Evolutionary conservation across 2,797 vertebrate genomes (phyloP), one percentile per base, ranked within the genome.

Genomic region (Geotrypetes seraphini): DNA sequence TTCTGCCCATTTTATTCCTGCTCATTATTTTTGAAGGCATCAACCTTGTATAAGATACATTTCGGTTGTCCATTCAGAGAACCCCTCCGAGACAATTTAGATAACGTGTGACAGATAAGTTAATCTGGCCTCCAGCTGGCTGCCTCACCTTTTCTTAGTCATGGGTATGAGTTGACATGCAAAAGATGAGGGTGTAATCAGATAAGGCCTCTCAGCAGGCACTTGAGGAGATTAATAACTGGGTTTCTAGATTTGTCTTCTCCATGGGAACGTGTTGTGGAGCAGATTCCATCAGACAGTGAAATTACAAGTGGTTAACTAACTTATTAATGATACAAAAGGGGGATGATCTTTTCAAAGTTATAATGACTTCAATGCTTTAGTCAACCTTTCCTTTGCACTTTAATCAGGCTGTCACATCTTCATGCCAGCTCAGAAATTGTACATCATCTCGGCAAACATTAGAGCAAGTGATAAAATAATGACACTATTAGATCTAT

Each of bases 301-400:
- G 80, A 37, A 60, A 74, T 65, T 75, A 53, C 72, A 73, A 61
- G 19, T 40, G 43, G 69, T 61, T 57, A 41, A 19, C 23, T 35
- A 33, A 59, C n/a, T n/a, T n/a, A n/a, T n/a, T n/a, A n/a, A n/a
- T n/a, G 58, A 66, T 66, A 66, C 59, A 58, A 21, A 21, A 15
- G 48, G 46, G 42, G 25, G 47, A 38, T 71, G 63, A 79, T 74
- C 53, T 58, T n/a, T 62, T 65, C 83, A 86, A 85, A 69, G 79
- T 83, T 71, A 54, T 61, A 39, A 21, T 53, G 66, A 71, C 26
- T n/a, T 48, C 60, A 51, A 26, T 59, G 56, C 51, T 71, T 39
- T 64, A 28, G 67, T 68, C 53, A n/a, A n/a, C n/a, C n/a, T n/a
- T n/a, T n/a, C n/a, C 55, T 45, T 48, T 35, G 32, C 31, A 52